Conservation (phyloP, 1,140 invertebrate species). For the Augochlora pura region DNA sequence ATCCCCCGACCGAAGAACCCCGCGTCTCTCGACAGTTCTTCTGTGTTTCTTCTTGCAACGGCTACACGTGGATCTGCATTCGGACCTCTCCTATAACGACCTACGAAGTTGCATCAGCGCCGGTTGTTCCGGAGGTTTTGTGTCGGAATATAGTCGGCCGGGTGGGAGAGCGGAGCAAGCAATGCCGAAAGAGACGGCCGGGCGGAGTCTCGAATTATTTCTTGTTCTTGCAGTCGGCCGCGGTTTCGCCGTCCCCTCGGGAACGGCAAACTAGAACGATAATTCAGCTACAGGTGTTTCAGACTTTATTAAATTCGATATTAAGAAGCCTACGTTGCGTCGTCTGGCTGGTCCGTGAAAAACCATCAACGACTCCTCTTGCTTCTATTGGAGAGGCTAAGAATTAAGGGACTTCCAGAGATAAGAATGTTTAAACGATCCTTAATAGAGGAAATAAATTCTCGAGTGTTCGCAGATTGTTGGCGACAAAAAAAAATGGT, state of each 20-base stretch:
- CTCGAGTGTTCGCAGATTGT: too few species aligned
- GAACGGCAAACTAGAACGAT: constrained; percentile 71
- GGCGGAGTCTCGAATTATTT: constrained; percentile 46
- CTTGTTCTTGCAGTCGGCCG: constrained; percentile 15
- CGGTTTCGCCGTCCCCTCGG: constrained; percentile 57
- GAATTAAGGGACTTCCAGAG: too few species aligned
- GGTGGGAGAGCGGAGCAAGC: constrained; percentile 6
- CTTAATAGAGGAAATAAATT: too few species aligned
- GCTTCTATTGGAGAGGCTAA: too few species aligned
- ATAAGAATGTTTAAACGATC: too few species aligned
- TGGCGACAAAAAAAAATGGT: too few species aligned
- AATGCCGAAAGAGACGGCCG: constrained; percentile 26
- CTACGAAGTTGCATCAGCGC: constrained; percentile 51
- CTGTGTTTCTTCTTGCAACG: not conserved
- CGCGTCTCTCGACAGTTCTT: not conserved
- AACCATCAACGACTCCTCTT: not conserved
- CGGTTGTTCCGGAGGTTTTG: constrained; percentile 33
- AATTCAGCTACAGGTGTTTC: constrained; percentile 75
- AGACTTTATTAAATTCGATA: constrained; percentile 68
- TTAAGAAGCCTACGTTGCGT: constrained; percentile 12
- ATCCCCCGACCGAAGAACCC: not conserved
- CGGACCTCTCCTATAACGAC: constrained; percentile 46
- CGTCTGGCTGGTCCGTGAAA: not conserved
- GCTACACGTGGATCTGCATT: constrained; percentile 35
- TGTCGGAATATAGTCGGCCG: constrained; percentile 31